Evolutionary conservation across 2,797 vertebrate genomes (phyloP).

Genomic region (Sparus aurata): DNA sequence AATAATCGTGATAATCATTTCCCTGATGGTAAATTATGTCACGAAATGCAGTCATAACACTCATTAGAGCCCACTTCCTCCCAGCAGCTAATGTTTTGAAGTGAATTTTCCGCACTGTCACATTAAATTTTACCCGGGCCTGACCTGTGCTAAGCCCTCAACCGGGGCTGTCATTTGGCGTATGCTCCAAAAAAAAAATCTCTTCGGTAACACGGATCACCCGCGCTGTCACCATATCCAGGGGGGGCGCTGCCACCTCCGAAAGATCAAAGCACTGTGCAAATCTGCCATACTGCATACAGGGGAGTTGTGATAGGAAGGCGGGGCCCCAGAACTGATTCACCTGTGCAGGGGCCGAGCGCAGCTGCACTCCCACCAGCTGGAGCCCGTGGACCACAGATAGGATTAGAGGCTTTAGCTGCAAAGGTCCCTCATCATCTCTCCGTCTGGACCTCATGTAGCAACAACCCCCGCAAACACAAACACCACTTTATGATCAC

Average conservation of each 20-base stretch:
- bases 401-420: constrained; percentile 82
- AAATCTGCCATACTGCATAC: constrained; percentile 64
- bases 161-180: constrained; percentile 65
- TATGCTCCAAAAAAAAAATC: constrained; percentile 56
- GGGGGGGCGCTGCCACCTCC: constrained; percentile 46
- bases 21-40: constrained; percentile 38
- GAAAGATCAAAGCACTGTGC: constrained; percentile 77
- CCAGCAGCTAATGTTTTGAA: constrained; percentile 66
- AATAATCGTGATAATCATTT: constrained; percentile 33
- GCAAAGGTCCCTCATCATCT: constrained; percentile 80
- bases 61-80: constrained; percentile 63
- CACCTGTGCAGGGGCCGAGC: constrained; percentile 75
- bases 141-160: constrained; percentile 75
- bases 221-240: constrained; percentile 62
- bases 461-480: constrained; percentile 73
- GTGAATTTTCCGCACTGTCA: constrained; percentile 77
- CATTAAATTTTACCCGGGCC: constrained; percentile 69
- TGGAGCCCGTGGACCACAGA: constrained; percentile 71
- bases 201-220: constrained; percentile 69
- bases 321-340: constrained; percentile 52
- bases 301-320: constrained; percentile 34
- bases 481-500: constrained; percentile 76
- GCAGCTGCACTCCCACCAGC: constrained; percentile 72
- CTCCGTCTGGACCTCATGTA: constrained; percentile 60
- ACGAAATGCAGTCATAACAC: constrained; percentile 39